These are phyloP conservation scores for Falco columbarius DNA, from an alignment of 2,797 vertebrate species.

Conservation along the genomic window DNA sequence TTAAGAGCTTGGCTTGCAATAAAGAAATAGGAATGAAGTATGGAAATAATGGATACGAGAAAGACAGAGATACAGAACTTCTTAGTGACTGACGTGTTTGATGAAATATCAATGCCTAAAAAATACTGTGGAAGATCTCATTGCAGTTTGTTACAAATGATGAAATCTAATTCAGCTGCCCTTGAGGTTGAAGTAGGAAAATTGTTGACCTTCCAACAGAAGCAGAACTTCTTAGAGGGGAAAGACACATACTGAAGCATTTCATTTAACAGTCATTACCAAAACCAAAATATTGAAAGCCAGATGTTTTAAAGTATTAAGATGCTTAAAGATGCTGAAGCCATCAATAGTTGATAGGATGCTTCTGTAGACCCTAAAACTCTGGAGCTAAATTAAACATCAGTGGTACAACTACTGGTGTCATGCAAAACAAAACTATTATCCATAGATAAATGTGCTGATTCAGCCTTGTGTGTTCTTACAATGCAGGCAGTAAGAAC, in stretches of 20 bases:
- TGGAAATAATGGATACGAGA: not conserved
- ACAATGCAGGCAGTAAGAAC: not conserved
- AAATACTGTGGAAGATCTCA: not conserved
- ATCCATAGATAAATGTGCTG: not conserved
- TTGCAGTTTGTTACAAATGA: not conserved
- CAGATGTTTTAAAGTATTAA: not conserved
- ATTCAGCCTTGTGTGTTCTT: not conserved
- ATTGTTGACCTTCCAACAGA: not conserved
- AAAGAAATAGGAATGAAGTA: not conserved
- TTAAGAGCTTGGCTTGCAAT: not conserved
- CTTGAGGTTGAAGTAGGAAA: not conserved
- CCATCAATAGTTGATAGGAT: not conserved
- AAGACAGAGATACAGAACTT: rapidly evolving
- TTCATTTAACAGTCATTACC: not conserved
- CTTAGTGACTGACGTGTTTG: not conserved
- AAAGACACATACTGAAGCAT: not conserved
- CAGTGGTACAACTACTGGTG: not conserved
- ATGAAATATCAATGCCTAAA: not conserved
- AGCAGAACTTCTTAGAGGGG: not conserved
- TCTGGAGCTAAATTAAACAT: not conserved
- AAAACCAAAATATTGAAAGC: not conserved
- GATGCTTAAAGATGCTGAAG: not conserved
- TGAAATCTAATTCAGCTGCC: not conserved
- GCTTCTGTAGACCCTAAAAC: not conserved
- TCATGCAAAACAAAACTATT: not conserved